Percentiles rank a stretch among this genome's conserved stretches.
These are phyloP conservation scores for Adineta ricciae DNA, from an alignment of 2,888 invertebrate genomes.

Conservation along the genomic window DNA sequence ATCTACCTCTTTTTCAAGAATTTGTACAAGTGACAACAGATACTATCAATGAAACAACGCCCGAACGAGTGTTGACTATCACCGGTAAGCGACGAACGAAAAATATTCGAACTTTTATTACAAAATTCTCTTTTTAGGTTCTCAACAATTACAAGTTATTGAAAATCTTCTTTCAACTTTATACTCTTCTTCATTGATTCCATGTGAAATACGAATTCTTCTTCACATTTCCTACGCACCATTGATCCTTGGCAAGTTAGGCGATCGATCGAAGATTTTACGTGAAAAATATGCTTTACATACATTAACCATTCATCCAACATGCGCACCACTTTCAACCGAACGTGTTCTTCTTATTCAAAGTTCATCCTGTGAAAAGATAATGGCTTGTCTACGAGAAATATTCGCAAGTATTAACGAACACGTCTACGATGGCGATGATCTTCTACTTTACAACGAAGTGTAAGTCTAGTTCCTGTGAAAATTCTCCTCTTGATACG, in stretches of 20 bases:
- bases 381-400: neutral
- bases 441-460: neutral
- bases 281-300: conserved; percentile 6
- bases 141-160: conserved; percentile 5
- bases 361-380: neutral
- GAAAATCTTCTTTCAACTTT: neutral
- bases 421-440: neutral
- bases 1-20: neutral
- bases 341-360: conserved; percentile 20
- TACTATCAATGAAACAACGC: neutral
- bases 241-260: conserved; percentile 6
- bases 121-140: neutral
- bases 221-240: neutral
- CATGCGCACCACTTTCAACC: neutral
- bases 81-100: neutral
- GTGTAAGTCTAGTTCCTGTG: neutral
- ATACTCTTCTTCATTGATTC: neutral
- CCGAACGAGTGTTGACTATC: conserved; percentile 12
- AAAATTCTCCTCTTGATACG: neutral
- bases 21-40: neutral
- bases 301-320: neutral
- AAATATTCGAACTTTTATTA: neutral
- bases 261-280: neutral
- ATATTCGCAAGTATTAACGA: neutral
- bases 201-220: neutral